Evolutionary conservation across 2,113 vertebrate species (phyloP).

Genomic region (Anas platyrhynchos): DNA sequence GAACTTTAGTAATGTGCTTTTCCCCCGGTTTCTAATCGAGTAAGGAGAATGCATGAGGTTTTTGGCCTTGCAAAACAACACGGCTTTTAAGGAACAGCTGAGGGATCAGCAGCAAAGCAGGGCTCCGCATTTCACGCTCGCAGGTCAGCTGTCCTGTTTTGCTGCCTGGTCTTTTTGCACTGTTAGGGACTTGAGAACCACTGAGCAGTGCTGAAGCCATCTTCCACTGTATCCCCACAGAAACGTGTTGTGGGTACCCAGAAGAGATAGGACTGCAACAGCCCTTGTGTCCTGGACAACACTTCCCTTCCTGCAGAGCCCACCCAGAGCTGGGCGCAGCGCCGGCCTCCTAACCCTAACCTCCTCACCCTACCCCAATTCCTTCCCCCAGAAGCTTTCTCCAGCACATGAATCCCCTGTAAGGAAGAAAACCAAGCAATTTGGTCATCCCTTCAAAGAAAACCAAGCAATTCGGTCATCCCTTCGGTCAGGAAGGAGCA

Average conservation of each 20-base stretch:
- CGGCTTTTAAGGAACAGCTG: conserved; percentile 28
- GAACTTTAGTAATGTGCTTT: conserved; percentile 33
- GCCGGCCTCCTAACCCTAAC: fast-evolving
- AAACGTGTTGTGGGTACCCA: not conserved
- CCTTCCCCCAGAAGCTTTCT: not conserved
- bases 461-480: not conserved
- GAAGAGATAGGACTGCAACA: not conserved
- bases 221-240: not conserved
- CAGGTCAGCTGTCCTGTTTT: not conserved
- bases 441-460: not conserved
- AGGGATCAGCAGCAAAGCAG: conserved; percentile 35
- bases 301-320: not conserved
- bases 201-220: not conserved
- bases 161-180: not conserved
- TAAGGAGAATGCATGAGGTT: conserved; percentile 37
- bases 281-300: not conserved
- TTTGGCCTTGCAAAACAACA: conserved; percentile 36
- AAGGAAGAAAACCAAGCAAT: not conserved
- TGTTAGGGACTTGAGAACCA: not conserved
- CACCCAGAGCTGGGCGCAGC: not conserved
- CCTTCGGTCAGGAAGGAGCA: not conserved
- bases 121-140: conserved; percentile 51
- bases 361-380: not conserved
- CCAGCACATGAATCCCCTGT: not conserved
- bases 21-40: not conserved